Evolutionary conservation across 2,797 vertebrate genomes (phyloP).

Genomic region (Pantherophis alleghaniensis): DNA sequence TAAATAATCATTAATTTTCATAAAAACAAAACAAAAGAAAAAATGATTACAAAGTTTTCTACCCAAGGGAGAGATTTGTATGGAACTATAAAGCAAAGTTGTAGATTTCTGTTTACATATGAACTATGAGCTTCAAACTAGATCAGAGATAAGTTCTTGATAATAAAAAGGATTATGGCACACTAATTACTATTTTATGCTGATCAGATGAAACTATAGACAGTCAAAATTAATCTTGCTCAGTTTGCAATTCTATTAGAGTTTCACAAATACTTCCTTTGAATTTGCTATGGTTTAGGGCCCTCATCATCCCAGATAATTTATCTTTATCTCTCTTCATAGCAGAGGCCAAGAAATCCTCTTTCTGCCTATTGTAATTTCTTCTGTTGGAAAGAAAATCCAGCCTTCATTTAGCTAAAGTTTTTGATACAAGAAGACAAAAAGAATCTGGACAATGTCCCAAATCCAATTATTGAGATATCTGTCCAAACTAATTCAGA

Average conservation of each 20-base stretch:
- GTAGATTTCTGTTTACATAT: slow-evolving; percentile 9
- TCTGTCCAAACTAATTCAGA: neutral
- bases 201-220: neutral
- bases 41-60: neutral
- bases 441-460: neutral
- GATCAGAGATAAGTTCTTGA: slow-evolving; percentile 7
- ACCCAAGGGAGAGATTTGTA: neutral
- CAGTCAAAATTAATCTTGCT: neutral
- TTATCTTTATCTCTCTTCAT: neutral
- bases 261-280: neutral
- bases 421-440: neutral
- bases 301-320: neutral
- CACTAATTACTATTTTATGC: neutral
- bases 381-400: neutral
- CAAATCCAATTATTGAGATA: neutral
- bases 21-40: neutral
- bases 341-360: neutral
- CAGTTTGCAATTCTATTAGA: neutral
- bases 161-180: neutral
- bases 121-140: neutral
- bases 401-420: neutral
- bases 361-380: neutral
- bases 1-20: neutral
- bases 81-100: slow-evolving; percentile 12
- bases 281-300: neutral